Conservation (phyloP, 2,888 invertebrate species). For the Agrotis exclamationis region DNA sequence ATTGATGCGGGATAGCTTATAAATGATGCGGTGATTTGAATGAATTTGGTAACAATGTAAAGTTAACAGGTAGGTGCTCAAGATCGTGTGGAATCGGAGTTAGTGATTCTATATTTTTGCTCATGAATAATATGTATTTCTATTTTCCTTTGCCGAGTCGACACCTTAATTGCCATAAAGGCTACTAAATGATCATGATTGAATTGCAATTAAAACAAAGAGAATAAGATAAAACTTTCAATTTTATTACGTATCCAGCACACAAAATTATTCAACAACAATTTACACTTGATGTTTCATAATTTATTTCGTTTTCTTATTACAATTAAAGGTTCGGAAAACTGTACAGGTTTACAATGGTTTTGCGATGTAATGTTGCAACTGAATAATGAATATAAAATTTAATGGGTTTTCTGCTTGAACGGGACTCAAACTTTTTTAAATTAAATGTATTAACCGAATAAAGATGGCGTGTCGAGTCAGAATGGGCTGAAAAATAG, state of each 20-base stretch:
- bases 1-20: no score
- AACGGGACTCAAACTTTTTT: no score
- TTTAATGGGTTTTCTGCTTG: constrained; percentile 4
- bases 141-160: background rate
- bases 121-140: no score
- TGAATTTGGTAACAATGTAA: no score
- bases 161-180: background rate
- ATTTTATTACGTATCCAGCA: constrained; percentile 73
- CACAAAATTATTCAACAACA: constrained; percentile 68
- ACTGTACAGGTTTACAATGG: constrained; percentile 34
- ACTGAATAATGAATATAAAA: constrained; percentile 18
- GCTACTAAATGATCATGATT: no score
- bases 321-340: constrained; percentile 26
- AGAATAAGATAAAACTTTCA: constrained; percentile 57
- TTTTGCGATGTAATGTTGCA: constrained; percentile 7
- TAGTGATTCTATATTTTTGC: no score
- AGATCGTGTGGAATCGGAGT: no score
- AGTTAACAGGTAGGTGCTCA: no score
- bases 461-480: no score
- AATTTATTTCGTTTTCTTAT: constrained; percentile 35
- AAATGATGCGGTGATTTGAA: no score
- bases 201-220: constrained; percentile 25
- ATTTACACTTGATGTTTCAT: constrained; percentile 55
- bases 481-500: no score
- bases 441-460: no score